Base-by-base conservation (phyloP, 1,140 invertebrate species). In the Bursaphelenchus mucronatus region DNA sequence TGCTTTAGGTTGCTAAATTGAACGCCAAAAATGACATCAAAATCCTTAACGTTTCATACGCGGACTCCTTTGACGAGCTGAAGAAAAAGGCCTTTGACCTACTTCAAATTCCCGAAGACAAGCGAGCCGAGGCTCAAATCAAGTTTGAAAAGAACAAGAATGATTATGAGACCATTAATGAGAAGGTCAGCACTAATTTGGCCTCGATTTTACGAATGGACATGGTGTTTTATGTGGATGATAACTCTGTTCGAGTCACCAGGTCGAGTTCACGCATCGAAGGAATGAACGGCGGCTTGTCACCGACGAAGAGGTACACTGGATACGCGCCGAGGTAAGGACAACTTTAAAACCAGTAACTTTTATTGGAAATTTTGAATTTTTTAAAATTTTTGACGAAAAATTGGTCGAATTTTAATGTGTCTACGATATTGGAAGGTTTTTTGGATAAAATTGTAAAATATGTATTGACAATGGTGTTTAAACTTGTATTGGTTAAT, bases 51-150 rank as follows among this genome's bases (percentile, higher is more conserved):
- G 62, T 72, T 10, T 67, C 43, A 11, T 10, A 71, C 9, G 21
- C 41, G 39, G 68, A 68, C 8, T 40, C 70, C 0, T 45, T 78
- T 44, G 71, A 78, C 15, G n/a, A 57, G 17, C 53, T 69, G 6
- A 21, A 58, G 10, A 54, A 45, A 44, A 61, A 44, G 6, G 63
- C 54, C 39, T 15, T 75, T 6, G 58, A 56, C n/a, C 41, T 63
- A 2, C 50, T 70, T 8, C 8, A 72, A 41, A 59, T 70, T 49
- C 8, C 61, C 4, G 55, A 52, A n/a, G 15, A 30, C 19, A 8
- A 63, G 43, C 10, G 73, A 52, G 19, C 62, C 19, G 9, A 43
- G 52, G 75, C 61, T 15, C 67, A 69, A 13, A 69, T 62, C 30
- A n/a, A 52, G 0, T 39, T 73, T 15, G 69, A 73, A 39, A 41